Percentiles rank a stretch among this genome's conserved stretches.
Conservation (phyloP, 2,797 vertebrate species). For the Sebastes miniatus region DNA sequence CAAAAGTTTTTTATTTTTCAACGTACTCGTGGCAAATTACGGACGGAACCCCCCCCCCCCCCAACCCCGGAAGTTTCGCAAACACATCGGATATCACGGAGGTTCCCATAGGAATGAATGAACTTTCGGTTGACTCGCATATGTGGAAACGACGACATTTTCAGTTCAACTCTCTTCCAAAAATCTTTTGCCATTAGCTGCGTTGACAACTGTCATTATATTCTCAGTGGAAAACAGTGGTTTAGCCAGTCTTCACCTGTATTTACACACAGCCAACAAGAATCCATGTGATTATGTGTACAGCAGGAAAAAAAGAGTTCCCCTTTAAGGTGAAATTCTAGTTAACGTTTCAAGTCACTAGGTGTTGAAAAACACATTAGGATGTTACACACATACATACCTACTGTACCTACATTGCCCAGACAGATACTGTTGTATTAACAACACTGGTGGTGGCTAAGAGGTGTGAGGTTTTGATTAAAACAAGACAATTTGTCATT, state of each 20-base stretch:
- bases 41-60: no score
- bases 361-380: slow-evolving; percentile 2
- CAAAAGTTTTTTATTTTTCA: no score
- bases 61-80: no score
- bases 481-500: slow-evolving; percentile 67
- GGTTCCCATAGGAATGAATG: no score
- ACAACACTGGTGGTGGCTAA: slow-evolving; percentile 21
- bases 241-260: not conserved
- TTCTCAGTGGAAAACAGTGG: not conserved
- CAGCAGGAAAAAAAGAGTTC: not conserved
- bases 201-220: not conserved
- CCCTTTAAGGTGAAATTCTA: not conserved
- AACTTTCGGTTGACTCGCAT: no score
- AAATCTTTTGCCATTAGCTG: not conserved
- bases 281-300: not conserved
- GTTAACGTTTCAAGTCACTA: slow-evolving; percentile 1
- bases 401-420: not conserved
- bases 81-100: no score
- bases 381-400: not conserved
- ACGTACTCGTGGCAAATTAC: no score
- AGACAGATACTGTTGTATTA: slow-evolving; percentile 7
- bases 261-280: not conserved
- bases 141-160: not conserved
- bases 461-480: slow-evolving; percentile 65
- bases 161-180: not conserved